Evolutionary conservation across 2,888 invertebrate species (phyloP), one percentile per base, ranked within the genome.

Genomic region (Noctua comes): DNA sequence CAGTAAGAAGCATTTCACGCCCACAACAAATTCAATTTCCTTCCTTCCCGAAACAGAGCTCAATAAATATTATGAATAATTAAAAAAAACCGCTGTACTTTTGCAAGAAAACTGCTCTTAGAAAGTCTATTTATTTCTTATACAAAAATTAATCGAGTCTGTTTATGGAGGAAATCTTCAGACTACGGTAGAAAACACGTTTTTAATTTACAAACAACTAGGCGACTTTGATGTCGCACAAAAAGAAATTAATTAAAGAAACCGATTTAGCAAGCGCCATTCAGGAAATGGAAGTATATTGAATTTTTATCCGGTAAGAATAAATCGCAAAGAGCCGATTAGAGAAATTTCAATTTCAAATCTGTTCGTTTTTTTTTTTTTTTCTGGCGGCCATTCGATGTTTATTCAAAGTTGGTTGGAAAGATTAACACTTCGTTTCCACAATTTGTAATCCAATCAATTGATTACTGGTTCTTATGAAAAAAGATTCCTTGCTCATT

Each of bases 191-290:
- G 82, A 80, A 87, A 90, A 91, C 93, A 93, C 93, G 93, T 93
- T 93, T 92, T 91, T 92, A 91, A 93, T 93, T 93, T 92, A 87
- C 86, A 89, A 88, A 91, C 88, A 91, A 88, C 85, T 82, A 77
- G 74, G 71, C 78, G 68, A 75, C 82, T 80, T 86, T 79, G 85
- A 84, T 88, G 88, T 89, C 85, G 79, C 83, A 88, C 88, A 90
- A 89, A 92, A 90, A 88, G 82, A 91, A 90, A 88, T 86, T 88
- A 88, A 88, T 88, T 85, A 88, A 84, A 80, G 77, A 84, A 88
- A 82, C 77, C 81, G 87, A 85, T 88, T 88, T 85, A 69, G n/a
- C 75, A 68, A 78, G 68, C 73, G 68, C 73, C 80, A 65, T 78
- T 78, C 77, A 77, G 87, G 88, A 89, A 90, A 91, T 90, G 88